These are phyloP conservation scores for Andrena marginata DNA, from an alignment of 2,888 invertebrate species.

Conservation along the genomic window DNA sequence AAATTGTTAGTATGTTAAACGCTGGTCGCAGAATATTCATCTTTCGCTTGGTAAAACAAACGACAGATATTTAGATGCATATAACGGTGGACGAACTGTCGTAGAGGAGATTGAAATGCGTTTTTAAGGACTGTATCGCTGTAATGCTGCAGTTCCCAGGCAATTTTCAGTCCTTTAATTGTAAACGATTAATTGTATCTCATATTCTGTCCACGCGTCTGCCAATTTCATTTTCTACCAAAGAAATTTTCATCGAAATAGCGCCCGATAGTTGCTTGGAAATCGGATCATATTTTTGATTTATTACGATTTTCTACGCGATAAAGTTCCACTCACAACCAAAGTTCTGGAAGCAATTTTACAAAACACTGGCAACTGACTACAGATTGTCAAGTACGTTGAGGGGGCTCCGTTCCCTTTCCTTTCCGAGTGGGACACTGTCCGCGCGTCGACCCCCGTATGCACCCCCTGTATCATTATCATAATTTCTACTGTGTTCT, in stretches of 20 bases:
- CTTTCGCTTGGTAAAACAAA: background rate
- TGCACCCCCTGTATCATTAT: conserved; percentile 44
- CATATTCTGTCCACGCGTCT: background rate
- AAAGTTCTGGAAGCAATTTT: background rate
- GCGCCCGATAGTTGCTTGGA: background rate
- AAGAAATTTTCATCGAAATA: background rate
- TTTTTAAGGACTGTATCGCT: background rate
- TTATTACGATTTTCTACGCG: background rate
- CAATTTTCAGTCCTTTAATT: no score
- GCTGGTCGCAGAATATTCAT: conserved; percentile 40
- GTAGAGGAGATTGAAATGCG: background rate
- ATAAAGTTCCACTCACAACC: background rate
- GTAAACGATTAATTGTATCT: background rate
- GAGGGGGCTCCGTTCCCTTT: background rate
- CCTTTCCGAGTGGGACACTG: background rate
- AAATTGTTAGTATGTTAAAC: conserved; percentile 33
- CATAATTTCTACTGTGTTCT: conserved; percentile 22
- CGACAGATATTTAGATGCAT: background rate
- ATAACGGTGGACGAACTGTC: no score
- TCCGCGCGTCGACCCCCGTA: conserved; percentile 9
- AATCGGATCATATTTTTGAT: background rate
- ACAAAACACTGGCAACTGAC: conserved; percentile 6
- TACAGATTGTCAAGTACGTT: background rate
- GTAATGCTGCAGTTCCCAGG: no score
- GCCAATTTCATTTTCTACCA: background rate